phyloP scores from a whole-genome alignment of 2,113 vertebrate genomes.

The Dipodomys stephensi region DNA sequence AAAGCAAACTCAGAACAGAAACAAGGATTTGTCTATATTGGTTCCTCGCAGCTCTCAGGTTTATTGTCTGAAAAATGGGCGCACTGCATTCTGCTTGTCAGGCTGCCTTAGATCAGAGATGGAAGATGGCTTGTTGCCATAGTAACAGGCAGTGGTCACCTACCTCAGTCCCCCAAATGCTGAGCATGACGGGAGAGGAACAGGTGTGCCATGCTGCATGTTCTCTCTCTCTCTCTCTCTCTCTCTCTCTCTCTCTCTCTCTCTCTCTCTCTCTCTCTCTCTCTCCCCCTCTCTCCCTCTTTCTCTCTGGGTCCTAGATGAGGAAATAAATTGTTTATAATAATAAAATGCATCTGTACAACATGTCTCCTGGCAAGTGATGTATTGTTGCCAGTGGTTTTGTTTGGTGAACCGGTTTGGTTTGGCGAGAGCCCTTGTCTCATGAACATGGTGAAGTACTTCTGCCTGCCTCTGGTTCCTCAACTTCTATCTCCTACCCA shows the following conservation, averaged over 20 bases:
- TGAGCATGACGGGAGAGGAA: background rate
- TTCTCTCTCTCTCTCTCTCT: background rate
- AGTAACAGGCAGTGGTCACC: accelerated
- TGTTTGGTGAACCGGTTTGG: background rate
- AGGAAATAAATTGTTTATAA: background rate
- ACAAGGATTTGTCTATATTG: accelerated
- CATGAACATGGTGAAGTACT: accelerated
- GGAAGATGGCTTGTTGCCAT: accelerated
- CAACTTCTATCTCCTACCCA: background rate
- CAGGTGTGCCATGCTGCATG: accelerated
- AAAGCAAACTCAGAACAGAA: background rate
- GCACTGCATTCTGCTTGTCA: background rate
- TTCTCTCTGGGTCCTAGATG: background rate
- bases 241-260: too few species aligned
- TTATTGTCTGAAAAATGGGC: conserved; percentile 10
- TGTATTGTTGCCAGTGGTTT: background rate
- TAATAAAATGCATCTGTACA: background rate
- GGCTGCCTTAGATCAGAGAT: accelerated
- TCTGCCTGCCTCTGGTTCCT: background rate
- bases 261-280: background rate
- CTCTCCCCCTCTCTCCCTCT: too few species aligned
- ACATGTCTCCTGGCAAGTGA: background rate
- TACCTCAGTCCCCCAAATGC: background rate
- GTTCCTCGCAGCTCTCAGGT: accelerated
- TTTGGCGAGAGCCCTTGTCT: background rate